A percentile compares a stretch with the other conserved stretches of the same genome.
These are phyloP conservation scores for Apamea sordens DNA, from an alignment of 2,888 invertebrate species.

Conservation along the genomic window DNA sequence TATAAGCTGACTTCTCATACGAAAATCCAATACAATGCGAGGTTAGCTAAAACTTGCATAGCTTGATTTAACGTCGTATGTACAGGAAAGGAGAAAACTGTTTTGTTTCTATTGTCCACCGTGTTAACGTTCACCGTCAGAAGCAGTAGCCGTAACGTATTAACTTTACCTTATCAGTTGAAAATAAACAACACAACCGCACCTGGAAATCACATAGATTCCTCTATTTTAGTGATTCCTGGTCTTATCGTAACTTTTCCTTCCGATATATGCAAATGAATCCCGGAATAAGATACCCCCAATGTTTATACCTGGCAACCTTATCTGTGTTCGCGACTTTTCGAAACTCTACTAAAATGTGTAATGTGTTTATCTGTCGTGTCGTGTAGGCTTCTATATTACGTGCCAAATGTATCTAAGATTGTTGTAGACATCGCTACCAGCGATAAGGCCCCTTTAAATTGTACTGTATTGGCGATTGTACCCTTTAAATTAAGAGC, in stretches of 20 bases:
- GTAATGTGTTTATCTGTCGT: slow-evolving; percentile 27
- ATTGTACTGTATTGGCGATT: background rate
- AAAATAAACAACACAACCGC: slow-evolving; percentile 40
- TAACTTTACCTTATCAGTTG: background rate
- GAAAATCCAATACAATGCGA: too few relatives aligned
- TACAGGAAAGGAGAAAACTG: background rate
- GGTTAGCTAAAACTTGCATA: background rate
- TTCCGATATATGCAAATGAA: slow-evolving; percentile 45
- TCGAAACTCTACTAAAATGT: slow-evolving; percentile 40
- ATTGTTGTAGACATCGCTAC: background rate
- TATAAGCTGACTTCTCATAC: too few relatives aligned
- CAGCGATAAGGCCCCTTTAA: background rate
- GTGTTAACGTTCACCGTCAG: background rate
- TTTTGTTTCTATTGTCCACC: background rate
- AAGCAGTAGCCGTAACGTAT: slow-evolving; percentile 17
- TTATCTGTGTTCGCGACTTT: slow-evolving; percentile 34
- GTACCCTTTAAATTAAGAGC: slow-evolving; percentile 5
- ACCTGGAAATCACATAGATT: slow-evolving; percentile 39
- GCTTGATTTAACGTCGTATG: too few relatives aligned
- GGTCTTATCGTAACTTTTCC: slow-evolving; percentile 42
- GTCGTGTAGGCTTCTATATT: slow-evolving; percentile 32
- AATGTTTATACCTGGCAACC: slow-evolving; percentile 16
- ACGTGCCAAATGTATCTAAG: slow-evolving; percentile 12
- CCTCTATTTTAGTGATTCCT: slow-evolving; percentile 30
- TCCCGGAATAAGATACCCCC: slow-evolving; percentile 34